These are phyloP conservation scores for Charina bottae DNA, from an alignment of 2,113 vertebrate genomes.

Conservation along the genomic window DNA sequence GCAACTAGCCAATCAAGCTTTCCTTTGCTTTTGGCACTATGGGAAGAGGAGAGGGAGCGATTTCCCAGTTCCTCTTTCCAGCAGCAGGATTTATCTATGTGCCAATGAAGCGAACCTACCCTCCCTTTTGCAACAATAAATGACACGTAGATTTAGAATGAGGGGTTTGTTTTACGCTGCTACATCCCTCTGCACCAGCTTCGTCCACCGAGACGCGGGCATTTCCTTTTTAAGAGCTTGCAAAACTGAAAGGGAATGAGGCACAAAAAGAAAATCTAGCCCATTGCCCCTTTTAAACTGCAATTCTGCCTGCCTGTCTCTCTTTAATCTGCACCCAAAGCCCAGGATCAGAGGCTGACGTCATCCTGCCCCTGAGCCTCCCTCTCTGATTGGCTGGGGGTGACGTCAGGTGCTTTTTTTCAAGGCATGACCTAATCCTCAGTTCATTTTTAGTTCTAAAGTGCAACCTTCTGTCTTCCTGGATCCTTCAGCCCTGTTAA, in stretches of 20 bases:
- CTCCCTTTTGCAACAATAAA: slow-evolving; percentile 10
- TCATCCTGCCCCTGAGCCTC: slow-evolving; percentile 78
- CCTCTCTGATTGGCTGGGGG: slow-evolving; percentile 85
- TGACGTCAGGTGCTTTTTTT: slow-evolving; percentile 85
- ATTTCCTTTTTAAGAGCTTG: slow-evolving; percentile 40
- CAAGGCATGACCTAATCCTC: slow-evolving; percentile 89
- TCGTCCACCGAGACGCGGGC: neutral
- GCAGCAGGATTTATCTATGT: neutral
- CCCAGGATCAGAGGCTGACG: slow-evolving; percentile 78
- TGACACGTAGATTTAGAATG: neutral
- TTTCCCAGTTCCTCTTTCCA: neutral
- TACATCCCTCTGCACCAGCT: neutral
- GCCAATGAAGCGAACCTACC: neutral
- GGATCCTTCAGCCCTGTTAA: slow-evolving; percentile 55
- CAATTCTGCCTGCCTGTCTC: slow-evolving; percentile 32
- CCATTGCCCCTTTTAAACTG: slow-evolving; percentile 37
- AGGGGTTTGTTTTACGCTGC: neutral
- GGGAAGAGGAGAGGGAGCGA: neutral
- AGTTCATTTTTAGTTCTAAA: slow-evolving; percentile 82
- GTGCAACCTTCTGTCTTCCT: slow-evolving; percentile 73
- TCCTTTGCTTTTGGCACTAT: neutral
- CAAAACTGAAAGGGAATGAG: neutral
- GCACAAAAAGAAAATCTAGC: neutral
- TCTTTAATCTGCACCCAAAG: slow-evolving; percentile 54
- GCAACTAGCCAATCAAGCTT: neutral